Evolutionary conservation across 2,797 vertebrate genomes (phyloP), one percentile per base, ranked within the genome.

Genomic region (Notoglanidium macrostoma): DNA sequence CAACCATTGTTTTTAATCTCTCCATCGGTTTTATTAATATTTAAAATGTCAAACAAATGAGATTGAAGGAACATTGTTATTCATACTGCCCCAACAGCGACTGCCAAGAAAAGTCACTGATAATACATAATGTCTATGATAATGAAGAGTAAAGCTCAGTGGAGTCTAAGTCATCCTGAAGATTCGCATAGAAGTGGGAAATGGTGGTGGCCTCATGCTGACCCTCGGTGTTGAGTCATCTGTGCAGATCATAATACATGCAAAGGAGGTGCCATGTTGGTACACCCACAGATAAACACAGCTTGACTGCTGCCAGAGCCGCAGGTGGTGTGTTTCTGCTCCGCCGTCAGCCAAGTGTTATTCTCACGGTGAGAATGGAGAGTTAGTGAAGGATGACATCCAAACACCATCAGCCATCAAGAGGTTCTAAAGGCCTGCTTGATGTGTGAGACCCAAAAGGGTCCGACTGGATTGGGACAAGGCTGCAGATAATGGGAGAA

Each of bases 41-140:
- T 89, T 88, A 63, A 92, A 92, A 92, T 85, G 88, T 65, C 74
- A 78, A 26, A 70, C 73, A 89, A 90, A 86, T 59, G 72, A 89
- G 55, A 79, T 73, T 72, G 26, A 88, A 67, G 86, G 84, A 87
- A 67, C n/a, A 63, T 76, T 83, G 72, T 70, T 83, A 67, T 68
- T 86, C 57, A 81, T 59, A 55, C 83, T 46, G 29, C 51, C 35
- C 54, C n/a, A 35, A 77, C 83, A 77, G 63, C 35, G 7, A 51
- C 44, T n/a, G 17, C 67, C 67, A 59, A 29, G 54, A 81, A 63
- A 78, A 78, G 26, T 67, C 23, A 6, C 40, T 57, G 29, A 29
- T 83, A 65, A 87, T 61, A n/a, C 72, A 74, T 82, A 63, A 76
- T 17, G 61, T 67, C 59, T 87, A 68, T 83, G 46, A 32, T 84